Percentiles rank a stretch among this genome's conserved stretches.
Conservation (phyloP, 2,797 vertebrate genomes). For the Vireo griseus region DNA sequence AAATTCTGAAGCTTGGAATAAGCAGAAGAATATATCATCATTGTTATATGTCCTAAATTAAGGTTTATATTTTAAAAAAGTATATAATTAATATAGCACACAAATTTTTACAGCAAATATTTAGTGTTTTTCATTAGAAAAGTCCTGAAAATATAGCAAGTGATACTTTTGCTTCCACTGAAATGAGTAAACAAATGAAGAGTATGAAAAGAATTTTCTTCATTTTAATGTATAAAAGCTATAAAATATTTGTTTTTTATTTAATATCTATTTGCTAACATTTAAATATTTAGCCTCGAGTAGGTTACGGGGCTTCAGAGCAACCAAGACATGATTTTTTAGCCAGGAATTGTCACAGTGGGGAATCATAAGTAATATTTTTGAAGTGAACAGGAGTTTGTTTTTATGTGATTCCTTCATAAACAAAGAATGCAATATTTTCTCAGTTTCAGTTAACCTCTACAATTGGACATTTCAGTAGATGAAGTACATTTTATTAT, state of each 20-base stretch:
- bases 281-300: neutral
- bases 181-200: neutral
- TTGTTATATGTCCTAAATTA: neutral
- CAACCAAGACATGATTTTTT: neutral
- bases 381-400: neutral
- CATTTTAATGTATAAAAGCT: neutral
- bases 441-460: neutral
- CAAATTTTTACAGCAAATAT: neutral
- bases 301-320: neutral
- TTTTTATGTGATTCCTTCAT: neutral
- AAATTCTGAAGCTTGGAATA: neutral
- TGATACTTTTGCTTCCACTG: neutral
- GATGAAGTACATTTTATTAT: neutral
- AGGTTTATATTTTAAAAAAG: neutral
- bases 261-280: neutral
- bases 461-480: neutral
- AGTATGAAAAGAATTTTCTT: neutral
- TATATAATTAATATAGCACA: neutral
- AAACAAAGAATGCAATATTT: neutral
- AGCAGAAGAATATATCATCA: neutral
- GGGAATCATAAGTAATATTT: neutral
- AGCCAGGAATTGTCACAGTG: neutral
- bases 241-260: neutral
- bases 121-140: neutral
- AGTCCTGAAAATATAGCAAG: neutral